Conservation (phyloP, 1,140 invertebrate species). For the Drosophila repletoides region DNA sequence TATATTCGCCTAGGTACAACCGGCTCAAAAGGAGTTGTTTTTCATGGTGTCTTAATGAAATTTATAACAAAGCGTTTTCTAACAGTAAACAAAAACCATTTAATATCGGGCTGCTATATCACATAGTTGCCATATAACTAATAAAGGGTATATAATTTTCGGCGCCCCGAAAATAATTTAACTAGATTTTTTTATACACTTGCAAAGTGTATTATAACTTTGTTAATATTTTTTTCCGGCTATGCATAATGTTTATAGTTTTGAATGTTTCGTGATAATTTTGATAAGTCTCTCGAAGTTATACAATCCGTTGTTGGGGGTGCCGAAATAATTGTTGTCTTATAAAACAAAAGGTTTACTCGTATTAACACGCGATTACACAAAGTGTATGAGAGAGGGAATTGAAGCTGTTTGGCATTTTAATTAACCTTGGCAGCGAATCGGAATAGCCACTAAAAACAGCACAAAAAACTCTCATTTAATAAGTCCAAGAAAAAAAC, state of each 20-base stretch:
- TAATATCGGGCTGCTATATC: too few relatives aligned
- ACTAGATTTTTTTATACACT: too few relatives aligned
- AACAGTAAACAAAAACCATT: too few relatives aligned
- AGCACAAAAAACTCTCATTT: constrained; percentile 12
- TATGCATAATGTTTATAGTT: constrained; percentile 36
- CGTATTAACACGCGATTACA: constrained; percentile 70
- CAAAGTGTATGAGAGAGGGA: constrained; percentile 25
- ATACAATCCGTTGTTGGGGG: constrained; percentile 51
- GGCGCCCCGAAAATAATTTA: too few relatives aligned
- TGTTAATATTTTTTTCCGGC: constrained; percentile 44
- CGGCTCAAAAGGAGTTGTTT: too few relatives aligned
- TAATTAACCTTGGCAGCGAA: constrained; percentile 80
- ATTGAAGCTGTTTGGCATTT: constrained; percentile 67
- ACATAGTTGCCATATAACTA: too few relatives aligned
- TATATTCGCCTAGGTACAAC: too few relatives aligned
- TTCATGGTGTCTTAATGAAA: too few relatives aligned
- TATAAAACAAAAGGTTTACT: constrained; percentile 64
- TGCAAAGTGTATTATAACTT: too few relatives aligned
- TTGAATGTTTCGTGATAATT: constrained; percentile 60
- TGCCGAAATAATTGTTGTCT: constrained; percentile 48
- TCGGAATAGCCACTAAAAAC: constrained; percentile 27
- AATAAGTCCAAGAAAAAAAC: constrained; percentile 55
- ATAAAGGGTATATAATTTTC: too few relatives aligned
- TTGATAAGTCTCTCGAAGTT: constrained; percentile 62
- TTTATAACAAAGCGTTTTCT: too few relatives aligned